phyloP scores from a whole-genome alignment of 2,888 invertebrate species.

The Drosophila kambysellisi region DNA sequence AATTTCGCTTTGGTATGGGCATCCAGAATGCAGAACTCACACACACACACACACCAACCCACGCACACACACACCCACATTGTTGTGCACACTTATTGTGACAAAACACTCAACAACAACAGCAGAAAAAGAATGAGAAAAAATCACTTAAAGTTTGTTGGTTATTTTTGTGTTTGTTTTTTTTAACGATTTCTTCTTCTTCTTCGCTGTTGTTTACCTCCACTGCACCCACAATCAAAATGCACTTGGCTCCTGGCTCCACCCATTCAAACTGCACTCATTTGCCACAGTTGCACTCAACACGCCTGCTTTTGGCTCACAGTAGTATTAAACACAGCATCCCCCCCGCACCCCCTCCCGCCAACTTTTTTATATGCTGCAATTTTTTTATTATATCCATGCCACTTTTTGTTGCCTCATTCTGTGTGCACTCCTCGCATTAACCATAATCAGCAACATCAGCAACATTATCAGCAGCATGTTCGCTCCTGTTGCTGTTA shows the following conservation, averaged over 20 bases:
- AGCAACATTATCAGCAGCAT: conserved; percentile 3
- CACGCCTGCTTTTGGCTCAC: conserved; percentile 15
- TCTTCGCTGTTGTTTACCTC: background rate
- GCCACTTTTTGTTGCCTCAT: conserved; percentile 41
- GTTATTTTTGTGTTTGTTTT: background rate
- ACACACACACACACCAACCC: conserved; percentile 4
- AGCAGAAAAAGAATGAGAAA: background rate
- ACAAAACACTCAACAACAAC: background rate
- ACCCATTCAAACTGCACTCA: conserved; percentile 42
- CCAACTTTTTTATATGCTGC: conserved; percentile 19
- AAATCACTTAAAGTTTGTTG: background rate
- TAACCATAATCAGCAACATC: conserved; percentile 11
- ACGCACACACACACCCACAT: background rate
- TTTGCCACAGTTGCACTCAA: conserved; percentile 20
- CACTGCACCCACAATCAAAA: conserved; percentile 29
- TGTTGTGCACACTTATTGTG: background rate
- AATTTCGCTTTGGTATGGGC: conserved; percentile 88
- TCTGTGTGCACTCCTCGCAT: conserved; percentile 25
- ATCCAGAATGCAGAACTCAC: conserved; percentile 44
- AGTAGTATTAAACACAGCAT: conserved; percentile 1
- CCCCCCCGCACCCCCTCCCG: background rate
- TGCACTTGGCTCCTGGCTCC: conserved; percentile 38
- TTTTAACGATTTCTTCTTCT: background rate
- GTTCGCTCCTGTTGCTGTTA: background rate
- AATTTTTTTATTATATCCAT: conserved; percentile 38